These are phyloP conservation scores for Morelia viridis DNA, from an alignment of 2,797 vertebrate species.

Conservation along the genomic window DNA sequence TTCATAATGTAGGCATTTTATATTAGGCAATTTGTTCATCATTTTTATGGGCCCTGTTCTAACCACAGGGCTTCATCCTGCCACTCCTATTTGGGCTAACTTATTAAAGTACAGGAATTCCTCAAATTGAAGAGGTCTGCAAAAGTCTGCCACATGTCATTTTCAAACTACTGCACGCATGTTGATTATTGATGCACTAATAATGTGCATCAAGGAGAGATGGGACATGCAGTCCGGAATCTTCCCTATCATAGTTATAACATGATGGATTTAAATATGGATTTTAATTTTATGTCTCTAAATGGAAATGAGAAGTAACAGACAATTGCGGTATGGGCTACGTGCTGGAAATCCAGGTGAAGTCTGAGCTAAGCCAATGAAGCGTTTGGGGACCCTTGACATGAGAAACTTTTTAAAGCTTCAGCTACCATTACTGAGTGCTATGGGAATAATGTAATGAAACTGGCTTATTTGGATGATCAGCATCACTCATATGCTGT, in stretches of 20 bases:
- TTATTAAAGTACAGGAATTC: conserved; percentile 46
- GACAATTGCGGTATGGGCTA: not conserved
- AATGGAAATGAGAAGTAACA: not conserved
- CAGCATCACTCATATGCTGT: not conserved
- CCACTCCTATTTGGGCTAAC: conserved; percentile 34
- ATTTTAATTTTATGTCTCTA: not conserved
- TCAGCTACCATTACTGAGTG: not conserved
- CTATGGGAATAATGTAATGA: not conserved
- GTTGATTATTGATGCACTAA: not conserved
- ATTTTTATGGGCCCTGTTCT: conserved; percentile 59
- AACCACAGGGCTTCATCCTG: conserved; percentile 45
- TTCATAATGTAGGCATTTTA: conserved; percentile 70
- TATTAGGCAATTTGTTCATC: conserved; percentile 66
- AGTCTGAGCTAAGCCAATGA: not conserved
- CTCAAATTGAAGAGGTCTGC: not conserved
- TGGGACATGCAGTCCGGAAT: not conserved
- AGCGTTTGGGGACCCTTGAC: not conserved
- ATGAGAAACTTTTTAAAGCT: not conserved
- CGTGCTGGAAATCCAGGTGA: not conserved
- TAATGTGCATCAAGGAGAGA: not conserved
- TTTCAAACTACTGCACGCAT: not conserved
- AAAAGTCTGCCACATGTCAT: not conserved
- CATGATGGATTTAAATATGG: not conserved
- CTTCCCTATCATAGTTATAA: not conserved
- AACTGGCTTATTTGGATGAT: not conserved